Conservation (phyloP, 2,797 vertebrate species). For the Enoplosus armatus region DNA sequence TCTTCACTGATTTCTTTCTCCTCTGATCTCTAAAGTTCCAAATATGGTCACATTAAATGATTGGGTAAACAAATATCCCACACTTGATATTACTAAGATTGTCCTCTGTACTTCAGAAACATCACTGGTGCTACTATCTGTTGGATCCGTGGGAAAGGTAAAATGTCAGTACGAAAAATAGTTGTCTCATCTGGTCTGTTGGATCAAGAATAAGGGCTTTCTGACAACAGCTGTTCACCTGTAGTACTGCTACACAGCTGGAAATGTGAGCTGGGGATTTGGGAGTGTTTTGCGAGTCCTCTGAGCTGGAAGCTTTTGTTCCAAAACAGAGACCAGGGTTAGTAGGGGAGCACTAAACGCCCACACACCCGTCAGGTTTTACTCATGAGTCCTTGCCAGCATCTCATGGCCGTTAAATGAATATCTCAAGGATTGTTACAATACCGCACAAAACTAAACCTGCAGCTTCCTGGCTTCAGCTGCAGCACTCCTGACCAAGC, state of each 20-base stretch:
- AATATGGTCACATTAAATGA: background rate
- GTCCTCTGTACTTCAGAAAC: background rate
- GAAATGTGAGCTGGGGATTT: constrained; percentile 18
- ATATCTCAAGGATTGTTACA: constrained; percentile 3
- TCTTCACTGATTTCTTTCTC: background rate
- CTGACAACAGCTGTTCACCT: constrained; percentile 7
- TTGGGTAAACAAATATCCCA: background rate
- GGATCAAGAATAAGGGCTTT: constrained; percentile 1
- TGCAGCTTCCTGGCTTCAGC: background rate
- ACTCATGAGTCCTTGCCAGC: background rate
- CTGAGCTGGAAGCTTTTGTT: constrained; percentile 14
- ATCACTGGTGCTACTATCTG: background rate
- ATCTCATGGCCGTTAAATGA: background rate
- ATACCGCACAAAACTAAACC: background rate
- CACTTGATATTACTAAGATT: background rate
- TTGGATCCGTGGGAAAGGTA: background rate
- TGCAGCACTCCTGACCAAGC: background rate
- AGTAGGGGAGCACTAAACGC: constrained; percentile 10
- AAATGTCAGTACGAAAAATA: background rate
- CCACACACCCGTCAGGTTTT: constrained; percentile 11
- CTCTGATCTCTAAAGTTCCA: background rate
- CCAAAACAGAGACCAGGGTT: constrained; percentile 10
- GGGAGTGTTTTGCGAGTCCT: constrained; percentile 16
- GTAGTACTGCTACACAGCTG: constrained; percentile 21
- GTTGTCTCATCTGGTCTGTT: background rate